Evolutionary conservation across 2,797 vertebrate species (phyloP).

Genomic region (Helarctos malayanus): DNA sequence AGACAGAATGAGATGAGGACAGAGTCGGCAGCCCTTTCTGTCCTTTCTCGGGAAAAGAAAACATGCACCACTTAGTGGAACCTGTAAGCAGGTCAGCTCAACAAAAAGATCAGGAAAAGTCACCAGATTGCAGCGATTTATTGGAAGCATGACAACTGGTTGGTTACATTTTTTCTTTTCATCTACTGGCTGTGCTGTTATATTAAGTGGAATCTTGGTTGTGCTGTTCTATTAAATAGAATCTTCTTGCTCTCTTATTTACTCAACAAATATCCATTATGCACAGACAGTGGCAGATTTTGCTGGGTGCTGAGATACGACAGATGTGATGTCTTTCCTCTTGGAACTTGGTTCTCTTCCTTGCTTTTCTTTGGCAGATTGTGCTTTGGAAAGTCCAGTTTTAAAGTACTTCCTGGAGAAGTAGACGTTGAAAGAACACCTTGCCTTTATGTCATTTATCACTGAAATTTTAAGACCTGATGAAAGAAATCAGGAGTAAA

Average conservation of each 20-base stretch:
- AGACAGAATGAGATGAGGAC: not conserved
- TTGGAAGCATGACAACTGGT: not conserved
- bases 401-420: not conserved
- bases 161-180: not conserved
- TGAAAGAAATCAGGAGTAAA: not conserved
- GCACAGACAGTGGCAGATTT: not conserved
- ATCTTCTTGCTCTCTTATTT: not conserved
- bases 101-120: not conserved
- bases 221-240: not conserved
- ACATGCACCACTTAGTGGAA: not conserved
- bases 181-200: not conserved
- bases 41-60: conserved; percentile 7
- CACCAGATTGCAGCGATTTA: not conserved
- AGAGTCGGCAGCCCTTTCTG: not conserved
- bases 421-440: not conserved
- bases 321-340: not conserved
- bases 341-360: not conserved
- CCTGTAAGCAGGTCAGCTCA: not conserved
- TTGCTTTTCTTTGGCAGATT: not conserved
- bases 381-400: not conserved
- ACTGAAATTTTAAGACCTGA: not conserved
- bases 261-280: not conserved
- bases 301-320: too few relatives aligned
- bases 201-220: not conserved
- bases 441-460: not conserved